Percentiles rank a stretch among this genome's conserved stretches.
These are phyloP conservation scores for Plectrocnemia conspersa DNA, from an alignment of 1,140 invertebrate genomes.

Conservation along the genomic window DNA sequence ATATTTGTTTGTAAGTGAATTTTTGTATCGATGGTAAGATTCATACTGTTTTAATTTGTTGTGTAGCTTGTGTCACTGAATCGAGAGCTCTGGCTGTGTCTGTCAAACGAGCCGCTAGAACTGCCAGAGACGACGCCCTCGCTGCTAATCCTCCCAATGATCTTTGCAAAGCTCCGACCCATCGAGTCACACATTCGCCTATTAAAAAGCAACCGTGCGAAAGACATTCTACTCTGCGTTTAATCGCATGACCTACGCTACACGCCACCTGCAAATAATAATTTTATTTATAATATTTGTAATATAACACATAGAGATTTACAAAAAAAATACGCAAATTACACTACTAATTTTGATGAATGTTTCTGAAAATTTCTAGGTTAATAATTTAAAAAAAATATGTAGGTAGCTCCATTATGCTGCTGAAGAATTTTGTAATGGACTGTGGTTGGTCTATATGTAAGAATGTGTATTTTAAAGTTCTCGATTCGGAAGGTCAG, in stretches of 20 bases:
- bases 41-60: constrained; percentile 25
- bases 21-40: neutral
- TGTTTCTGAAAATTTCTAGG: too few species aligned
- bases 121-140: constrained; percentile 36
- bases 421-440: too few species aligned
- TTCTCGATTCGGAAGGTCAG: too few species aligned
- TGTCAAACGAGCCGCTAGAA: constrained; percentile 35
- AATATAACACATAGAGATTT: neutral
- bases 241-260: constrained; percentile 80
- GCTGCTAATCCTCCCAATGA: constrained; percentile 36
- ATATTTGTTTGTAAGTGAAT: neutral
- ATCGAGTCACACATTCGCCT: constrained; percentile 42
- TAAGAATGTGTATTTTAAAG: too few species aligned
- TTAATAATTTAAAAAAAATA: too few species aligned
- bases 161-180: constrained; percentile 42
- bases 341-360: too few species aligned
- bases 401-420: too few species aligned
- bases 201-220: constrained; percentile 42
- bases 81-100: constrained; percentile 36
- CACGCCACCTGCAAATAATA: constrained; percentile 56
- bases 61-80: constrained; percentile 29
- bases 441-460: too few species aligned
- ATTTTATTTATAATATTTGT: neutral
- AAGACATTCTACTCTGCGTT: constrained; percentile 65
- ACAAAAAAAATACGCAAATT: too few species aligned